Conservation (phyloP, 2,797 vertebrate species). For the Myotis planiceps region DNA sequence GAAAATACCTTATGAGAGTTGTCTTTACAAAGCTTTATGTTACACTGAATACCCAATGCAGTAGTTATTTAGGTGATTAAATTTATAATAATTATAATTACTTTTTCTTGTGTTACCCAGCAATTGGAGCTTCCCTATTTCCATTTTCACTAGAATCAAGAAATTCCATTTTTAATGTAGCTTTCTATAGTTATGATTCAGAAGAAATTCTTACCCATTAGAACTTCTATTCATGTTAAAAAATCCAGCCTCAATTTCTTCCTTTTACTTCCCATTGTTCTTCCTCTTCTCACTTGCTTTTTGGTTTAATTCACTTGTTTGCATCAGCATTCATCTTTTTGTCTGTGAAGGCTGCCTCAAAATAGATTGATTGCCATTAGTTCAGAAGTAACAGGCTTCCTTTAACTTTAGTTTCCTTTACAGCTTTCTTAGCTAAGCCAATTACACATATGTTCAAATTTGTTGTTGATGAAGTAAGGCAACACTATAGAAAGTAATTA, state of each 20-base stretch:
- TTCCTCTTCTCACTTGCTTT: constrained; percentile 19
- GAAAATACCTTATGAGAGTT: neutral
- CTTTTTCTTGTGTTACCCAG: neutral
- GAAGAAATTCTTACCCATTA: neutral
- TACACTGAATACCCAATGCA: neutral
- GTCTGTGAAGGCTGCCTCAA: neutral
- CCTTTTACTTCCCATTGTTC: neutral
- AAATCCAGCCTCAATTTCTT: neutral
- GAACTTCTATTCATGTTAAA: constrained; percentile 12
- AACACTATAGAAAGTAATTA: neutral
- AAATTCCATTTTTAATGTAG: neutral
- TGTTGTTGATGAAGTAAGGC: neutral
- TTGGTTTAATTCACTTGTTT: constrained; percentile 4
- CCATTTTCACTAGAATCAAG: neutral
- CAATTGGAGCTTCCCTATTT: neutral
- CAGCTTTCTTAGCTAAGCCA: constrained; percentile 29
- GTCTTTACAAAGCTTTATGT: neutral
- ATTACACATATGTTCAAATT: neutral
- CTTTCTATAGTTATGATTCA: neutral
- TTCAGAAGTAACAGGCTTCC: constrained; percentile 31
- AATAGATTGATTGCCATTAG: neutral
- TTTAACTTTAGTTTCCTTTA: constrained; percentile 31
- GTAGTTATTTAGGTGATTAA: neutral
- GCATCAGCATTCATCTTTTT: neutral
- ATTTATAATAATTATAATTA: neutral